Conservation (phyloP, 2,888 invertebrate genomes). For the Heteromyza rotundicornis region DNA sequence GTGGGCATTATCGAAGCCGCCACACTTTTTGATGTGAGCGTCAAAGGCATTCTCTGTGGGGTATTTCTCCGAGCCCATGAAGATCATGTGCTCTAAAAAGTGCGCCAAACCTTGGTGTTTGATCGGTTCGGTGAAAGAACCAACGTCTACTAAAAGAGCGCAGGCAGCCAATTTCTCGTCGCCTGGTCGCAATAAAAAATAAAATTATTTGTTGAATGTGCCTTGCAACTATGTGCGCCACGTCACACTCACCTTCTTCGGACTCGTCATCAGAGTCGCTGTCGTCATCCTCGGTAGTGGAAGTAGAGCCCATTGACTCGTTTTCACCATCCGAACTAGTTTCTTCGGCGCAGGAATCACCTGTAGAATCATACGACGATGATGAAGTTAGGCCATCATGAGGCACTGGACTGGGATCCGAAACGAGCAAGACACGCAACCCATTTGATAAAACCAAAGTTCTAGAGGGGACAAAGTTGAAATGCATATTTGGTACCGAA, state of each 20-base stretch:
- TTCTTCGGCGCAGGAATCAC: constrained; percentile 41
- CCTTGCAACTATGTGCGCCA: neutral
- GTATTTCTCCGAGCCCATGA: constrained; percentile 92
- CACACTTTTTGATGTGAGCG: constrained; percentile 79
- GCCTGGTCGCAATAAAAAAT: constrained; percentile 31
- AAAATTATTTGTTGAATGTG: neutral
- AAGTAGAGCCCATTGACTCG: constrained; percentile 35
- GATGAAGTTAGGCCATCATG: constrained; percentile 52
- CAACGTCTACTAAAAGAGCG: constrained; percentile 77
- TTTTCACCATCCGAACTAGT: constrained; percentile 30
- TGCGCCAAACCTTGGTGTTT: constrained; percentile 83
- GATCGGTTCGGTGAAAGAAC: constrained; percentile 80
- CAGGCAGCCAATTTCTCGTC: constrained; percentile 71
- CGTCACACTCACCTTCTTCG: constrained; percentile 42
- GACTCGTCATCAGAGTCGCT: constrained; percentile 30
- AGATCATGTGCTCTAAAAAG: constrained; percentile 90
- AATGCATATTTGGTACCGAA: neutral
- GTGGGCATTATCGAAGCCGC: constrained; percentile 85
- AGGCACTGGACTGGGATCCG: constrained; percentile 66
- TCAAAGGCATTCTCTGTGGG: constrained; percentile 89
- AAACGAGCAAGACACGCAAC: constrained; percentile 74
- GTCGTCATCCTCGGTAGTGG: constrained; percentile 40
- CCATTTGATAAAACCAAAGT: constrained; percentile 74
- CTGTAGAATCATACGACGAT: constrained; percentile 43
- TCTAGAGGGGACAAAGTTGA: constrained; percentile 57